Base-by-base conservation (phyloP, 2,113 vertebrate genomes). In the Verasper variegatus region DNA sequence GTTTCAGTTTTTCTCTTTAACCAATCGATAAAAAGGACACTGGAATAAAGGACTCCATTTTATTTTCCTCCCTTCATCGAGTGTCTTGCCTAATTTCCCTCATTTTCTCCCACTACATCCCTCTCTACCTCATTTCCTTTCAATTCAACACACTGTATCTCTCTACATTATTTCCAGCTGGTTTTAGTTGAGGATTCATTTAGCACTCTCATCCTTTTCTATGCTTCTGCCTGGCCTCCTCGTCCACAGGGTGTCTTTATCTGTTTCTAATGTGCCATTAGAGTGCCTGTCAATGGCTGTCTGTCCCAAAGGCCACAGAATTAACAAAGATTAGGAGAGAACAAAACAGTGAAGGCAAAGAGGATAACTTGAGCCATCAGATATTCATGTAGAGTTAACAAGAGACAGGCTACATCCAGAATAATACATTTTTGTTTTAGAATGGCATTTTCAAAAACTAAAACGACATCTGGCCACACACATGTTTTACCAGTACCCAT, bases 181-280 rank as follows among this genome's bases (percentile, higher is more conserved):
- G 7, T 55, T 65, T 86, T 71, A 74, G 56, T 74, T 18, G 58
- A 6, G 24, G 66, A 80, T 75, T 54, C 65, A 40, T 56, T 35
- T 57, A 55, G 10, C 45, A 8, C 40, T 52, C 68, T 57, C 62
- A 31, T 85, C 81, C 57, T 47, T 42, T 17, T 55, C 66, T 73
- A 49, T 24, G 57, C 67, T 26, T 67, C 82, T 26, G 27, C 68
- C 20, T 26, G 59, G 60, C 77, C 63, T 81, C 70, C 47, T 56
- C 9, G 27, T 79, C 72, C 51, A 47, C 82, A 66, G 68, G 82
- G 60, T 23, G 55, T 76, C 84, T 88, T 86, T 90, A 74, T 90
- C 59, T 62, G 17, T 31, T 66, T 79, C 71, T 76, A 80, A 78
- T 71, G 73, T 85, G 74, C 82, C 74, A 80, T 88, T 86, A 84